These are phyloP conservation scores for Ptilodon capucinus DNA, from an alignment of 2,888 invertebrate species.

Conservation along the genomic window DNA sequence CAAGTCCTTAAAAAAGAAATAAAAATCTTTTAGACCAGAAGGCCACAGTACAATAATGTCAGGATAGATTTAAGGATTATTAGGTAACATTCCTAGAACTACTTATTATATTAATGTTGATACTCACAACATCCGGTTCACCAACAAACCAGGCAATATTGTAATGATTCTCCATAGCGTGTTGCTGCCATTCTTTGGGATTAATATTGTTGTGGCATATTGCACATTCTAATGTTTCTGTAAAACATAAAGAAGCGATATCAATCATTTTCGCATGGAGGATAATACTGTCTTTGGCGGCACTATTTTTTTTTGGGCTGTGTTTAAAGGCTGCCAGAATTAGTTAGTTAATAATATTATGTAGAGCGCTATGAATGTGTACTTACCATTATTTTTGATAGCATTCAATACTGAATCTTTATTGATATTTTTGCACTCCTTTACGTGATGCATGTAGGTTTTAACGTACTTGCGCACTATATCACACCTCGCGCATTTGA, in stretches of 20 bases:
- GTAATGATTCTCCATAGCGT: slow-evolving; percentile 77
- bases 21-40: neutral
- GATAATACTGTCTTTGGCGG: neutral
- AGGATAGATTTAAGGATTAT: too few relatives aligned
- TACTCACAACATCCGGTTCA: slow-evolving; percentile 74
- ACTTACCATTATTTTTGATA: neutral
- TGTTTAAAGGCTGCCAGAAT: too few relatives aligned
- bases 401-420: neutral
- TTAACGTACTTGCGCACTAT: slow-evolving; percentile 35
- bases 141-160: slow-evolving; percentile 82
- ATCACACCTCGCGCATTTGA: slow-evolving; percentile 33
- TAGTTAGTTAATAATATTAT: too few relatives aligned
- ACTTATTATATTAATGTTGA: neutral
- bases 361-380: too few relatives aligned
- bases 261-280: too few relatives aligned
- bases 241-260: too few relatives aligned
- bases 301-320: too few relatives aligned
- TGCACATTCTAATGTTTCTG: slow-evolving; percentile 32
- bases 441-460: slow-evolving; percentile 16
- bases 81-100: too few relatives aligned
- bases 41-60: too few relatives aligned
- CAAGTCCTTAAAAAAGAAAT: slow-evolving; percentile 33
- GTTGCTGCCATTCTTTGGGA: slow-evolving; percentile 63
- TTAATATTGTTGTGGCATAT: slow-evolving; percentile 63
- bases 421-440: slow-evolving; percentile 6